These are phyloP conservation scores for Branchinecta lynchi DNA, from an alignment of 1,140 invertebrate species.

Conservation along the genomic window DNA sequence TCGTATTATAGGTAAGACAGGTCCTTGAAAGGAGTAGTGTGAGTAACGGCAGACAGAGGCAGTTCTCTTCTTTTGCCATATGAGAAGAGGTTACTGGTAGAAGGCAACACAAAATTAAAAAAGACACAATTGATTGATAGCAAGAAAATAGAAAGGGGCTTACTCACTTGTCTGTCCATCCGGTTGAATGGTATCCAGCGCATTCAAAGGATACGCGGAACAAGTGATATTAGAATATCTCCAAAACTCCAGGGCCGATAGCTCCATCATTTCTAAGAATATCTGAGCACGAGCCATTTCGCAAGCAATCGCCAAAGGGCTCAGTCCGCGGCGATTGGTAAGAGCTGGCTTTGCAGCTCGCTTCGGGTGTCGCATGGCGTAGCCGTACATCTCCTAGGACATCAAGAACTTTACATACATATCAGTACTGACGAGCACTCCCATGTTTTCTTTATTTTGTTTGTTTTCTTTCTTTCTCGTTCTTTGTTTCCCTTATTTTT, in stretches of 20 bases:
- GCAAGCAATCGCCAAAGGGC: slow-evolving; percentile 86
- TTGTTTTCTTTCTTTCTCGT: too few relatives aligned
- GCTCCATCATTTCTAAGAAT: slow-evolving; percentile 93
- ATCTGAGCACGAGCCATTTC: slow-evolving; percentile 87
- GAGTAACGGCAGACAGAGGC: too few relatives aligned
- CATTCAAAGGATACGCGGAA: slow-evolving; percentile 88
- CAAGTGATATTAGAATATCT: slow-evolving; percentile 98
- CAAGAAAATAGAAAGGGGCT: background rate
- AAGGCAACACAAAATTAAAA: too few relatives aligned
- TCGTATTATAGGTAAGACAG: too few relatives aligned
- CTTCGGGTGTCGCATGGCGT: slow-evolving; percentile 84
- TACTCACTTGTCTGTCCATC: slow-evolving; percentile 82
- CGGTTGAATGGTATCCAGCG: slow-evolving; percentile 82
- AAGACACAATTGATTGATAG: too few relatives aligned
- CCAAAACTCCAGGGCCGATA: slow-evolving; percentile 93
- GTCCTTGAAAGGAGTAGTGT: too few relatives aligned
- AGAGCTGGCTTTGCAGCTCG: slow-evolving; percentile 79
- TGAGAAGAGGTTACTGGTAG: too few relatives aligned
- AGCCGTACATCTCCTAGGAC: slow-evolving; percentile 87
- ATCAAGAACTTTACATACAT: too few relatives aligned
- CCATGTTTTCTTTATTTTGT: too few relatives aligned
- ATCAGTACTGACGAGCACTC: too few relatives aligned
- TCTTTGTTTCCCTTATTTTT: too few relatives aligned
- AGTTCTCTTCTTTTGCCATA: too few relatives aligned
- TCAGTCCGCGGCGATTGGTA: slow-evolving; percentile 71